Percentiles rank a stretch among this genome's conserved stretches.
Conservation (phyloP, 1,140 invertebrate species). For the Saccostrea glomerata region DNA sequence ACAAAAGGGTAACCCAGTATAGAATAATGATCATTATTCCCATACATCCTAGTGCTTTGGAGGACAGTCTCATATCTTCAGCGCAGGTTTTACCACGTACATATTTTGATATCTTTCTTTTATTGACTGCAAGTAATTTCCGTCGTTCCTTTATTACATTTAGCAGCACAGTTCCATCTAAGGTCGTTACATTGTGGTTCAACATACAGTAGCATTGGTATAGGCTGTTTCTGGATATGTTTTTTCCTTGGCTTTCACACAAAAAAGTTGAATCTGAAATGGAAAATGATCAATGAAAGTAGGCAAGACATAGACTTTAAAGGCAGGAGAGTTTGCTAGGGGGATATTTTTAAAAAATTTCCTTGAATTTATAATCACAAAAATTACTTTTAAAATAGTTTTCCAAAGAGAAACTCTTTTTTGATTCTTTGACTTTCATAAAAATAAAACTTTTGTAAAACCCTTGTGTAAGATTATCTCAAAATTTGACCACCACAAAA, state of each 20-base stretch:
- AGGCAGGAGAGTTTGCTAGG: too few species aligned
- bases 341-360: too few species aligned
- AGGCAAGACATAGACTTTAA: too few species aligned
- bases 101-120: neutral
- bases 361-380: too few species aligned
- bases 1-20: neutral
- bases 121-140: neutral
- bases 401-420: too few species aligned
- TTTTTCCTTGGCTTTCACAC: neutral
- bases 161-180: neutral
- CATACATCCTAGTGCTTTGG: neutral
- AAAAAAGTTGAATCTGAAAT: neutral
- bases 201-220: neutral
- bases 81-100: neutral
- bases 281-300: neutral
- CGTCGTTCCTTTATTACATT: neutral
- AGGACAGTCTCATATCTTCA: neutral
- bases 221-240: neutral
- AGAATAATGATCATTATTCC: neutral
- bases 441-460: too few species aligned
- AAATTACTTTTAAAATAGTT: too few species aligned
- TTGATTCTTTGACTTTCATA: too few species aligned
- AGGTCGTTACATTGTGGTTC: neutral
- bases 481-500: too few species aligned
- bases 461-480: too few species aligned